Base-by-base conservation (phyloP, 2,113 vertebrate genomes). In the Solea senegalensis region DNA sequence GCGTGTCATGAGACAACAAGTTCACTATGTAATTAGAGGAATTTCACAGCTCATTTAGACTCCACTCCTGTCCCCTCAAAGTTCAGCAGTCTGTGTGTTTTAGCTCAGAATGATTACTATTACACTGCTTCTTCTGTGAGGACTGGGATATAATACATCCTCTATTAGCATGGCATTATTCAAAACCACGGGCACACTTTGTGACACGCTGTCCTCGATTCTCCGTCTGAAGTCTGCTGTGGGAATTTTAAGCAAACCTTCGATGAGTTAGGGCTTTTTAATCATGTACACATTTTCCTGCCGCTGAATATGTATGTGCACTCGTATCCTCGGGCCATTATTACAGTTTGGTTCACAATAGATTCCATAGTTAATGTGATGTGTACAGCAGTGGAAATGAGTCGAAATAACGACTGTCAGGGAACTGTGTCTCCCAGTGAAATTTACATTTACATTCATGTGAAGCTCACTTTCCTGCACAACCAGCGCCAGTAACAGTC, bases 381-480 rank as follows among this genome's bases (percentile, higher is more conserved):
- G 15, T 43, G 61, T 8, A 51, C 16, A 41, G 63, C 13, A 48
- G 34, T 1, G 7, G 43, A 5, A 80, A 78, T 67, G 64, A 76
- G 3, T 7, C 8, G 63, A 10, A 53, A 68, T 53, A 46, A 50
- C 54, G 49, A 48, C 28, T 8, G 28, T 46, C 26, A 15, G 21
- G 16, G 21, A 60, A 49, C 2, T 28, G 39, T 15, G 67, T 70
- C 61, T 12, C 5, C 12, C 7, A n/a, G n/a, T 0, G 39, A 39
- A 52, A 72, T 78, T 9, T 2, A 56, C 62, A 69, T 86, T 62
- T 72, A 60, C 63, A 78, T 76, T 60, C 21, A 40, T 27, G 67
- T 45, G 6, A 55, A 69, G 39, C 54, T 64, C 40, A 40, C 12
- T 14, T 27, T 16, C 2, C 44, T 3, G 0, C 14, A 16, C 44